Conservation (phyloP, 2,113 vertebrate genomes). For the Raja brachyura region DNA sequence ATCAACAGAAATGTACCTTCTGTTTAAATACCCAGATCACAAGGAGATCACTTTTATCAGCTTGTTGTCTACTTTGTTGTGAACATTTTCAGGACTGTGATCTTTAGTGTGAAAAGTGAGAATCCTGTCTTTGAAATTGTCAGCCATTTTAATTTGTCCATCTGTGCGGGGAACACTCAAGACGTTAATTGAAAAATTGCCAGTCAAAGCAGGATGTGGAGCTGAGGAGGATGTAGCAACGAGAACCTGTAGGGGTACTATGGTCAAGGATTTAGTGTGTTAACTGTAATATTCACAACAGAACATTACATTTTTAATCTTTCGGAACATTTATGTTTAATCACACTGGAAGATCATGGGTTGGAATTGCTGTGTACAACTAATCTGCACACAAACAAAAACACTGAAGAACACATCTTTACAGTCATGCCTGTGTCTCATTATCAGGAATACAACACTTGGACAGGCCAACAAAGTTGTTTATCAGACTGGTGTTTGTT, state of each 20-base stretch:
- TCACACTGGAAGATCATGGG: not conserved
- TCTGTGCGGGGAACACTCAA: not conserved
- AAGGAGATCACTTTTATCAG: not conserved
- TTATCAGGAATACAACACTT: too few species aligned
- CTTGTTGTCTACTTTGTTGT: not conserved
- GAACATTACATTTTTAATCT: not conserved
- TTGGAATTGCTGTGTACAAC: too few species aligned
- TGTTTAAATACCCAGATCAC: too few species aligned
- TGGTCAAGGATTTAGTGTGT: not conserved
- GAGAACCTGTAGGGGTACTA: not conserved
- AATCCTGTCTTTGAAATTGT: not conserved
- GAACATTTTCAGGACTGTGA: not conserved
- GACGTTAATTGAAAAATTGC: not conserved
- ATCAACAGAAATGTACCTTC: not conserved
- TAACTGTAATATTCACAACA: not conserved
- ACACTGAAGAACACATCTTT: too few species aligned
- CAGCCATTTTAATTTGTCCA: not conserved
- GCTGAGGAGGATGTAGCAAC: not conserved
- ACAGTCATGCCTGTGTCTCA: too few species aligned
- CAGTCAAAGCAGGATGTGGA: too few species aligned
- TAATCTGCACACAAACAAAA: too few species aligned
- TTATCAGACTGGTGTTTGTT: too few species aligned
- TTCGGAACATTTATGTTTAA: not conserved
- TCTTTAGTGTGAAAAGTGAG: not conserved
- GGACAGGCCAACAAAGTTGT: too few species aligned